A percentile compares a stretch with the other conserved stretches of the same genome.
These are phyloP conservation scores for Lethrus apterus DNA, from an alignment of 1,140 invertebrate genomes.

Conservation along the genomic window DNA sequence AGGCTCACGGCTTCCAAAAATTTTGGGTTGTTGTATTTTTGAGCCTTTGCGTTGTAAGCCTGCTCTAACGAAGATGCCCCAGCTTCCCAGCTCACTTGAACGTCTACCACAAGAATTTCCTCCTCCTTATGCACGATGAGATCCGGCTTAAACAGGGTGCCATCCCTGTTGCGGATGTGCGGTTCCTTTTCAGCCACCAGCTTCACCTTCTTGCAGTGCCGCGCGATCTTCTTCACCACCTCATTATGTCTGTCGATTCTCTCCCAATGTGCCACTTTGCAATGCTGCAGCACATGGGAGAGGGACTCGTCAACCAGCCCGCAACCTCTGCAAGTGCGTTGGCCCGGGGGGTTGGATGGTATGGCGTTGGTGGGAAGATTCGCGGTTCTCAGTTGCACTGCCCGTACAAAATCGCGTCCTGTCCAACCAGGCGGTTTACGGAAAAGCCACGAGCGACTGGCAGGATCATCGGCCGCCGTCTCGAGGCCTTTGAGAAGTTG, in stretches of 20 bases:
- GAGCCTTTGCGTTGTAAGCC: conserved; percentile 13
- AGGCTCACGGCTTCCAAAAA: conserved; percentile 12
- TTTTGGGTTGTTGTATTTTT: conserved; percentile 15
- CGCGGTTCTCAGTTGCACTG: conserved; percentile 19
- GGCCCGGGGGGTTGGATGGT: conserved; percentile 6
- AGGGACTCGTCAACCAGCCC: conserved; percentile 16
- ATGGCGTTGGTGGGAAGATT: conserved; percentile 19
- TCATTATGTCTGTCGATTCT: conserved; percentile 16
- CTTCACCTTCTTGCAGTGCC: conserved; percentile 3
- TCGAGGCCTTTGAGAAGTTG: too few relatives aligned
- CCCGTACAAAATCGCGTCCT: conserved; percentile 16
- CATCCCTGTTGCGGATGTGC: not conserved
- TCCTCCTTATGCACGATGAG: conserved; percentile 10
- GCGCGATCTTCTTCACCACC: conserved; percentile 8
- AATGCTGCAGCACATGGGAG: conserved; percentile 21
- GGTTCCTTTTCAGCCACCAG: conserved; percentile 8
- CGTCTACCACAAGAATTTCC: conserved; percentile 6
- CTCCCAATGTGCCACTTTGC: conserved; percentile 12
- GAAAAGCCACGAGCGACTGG: too few relatives aligned
- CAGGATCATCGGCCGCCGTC: too few relatives aligned
- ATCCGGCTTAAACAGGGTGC: conserved; percentile 10
- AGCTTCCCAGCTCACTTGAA: conserved; percentile 23
- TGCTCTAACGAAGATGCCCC: not conserved
- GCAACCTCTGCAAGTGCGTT: conserved; percentile 9
- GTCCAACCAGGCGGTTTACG: conserved; percentile 17